Evolutionary conservation across 2,888 invertebrate species (phyloP).

Genomic region (Andrena bucephala): DNA sequence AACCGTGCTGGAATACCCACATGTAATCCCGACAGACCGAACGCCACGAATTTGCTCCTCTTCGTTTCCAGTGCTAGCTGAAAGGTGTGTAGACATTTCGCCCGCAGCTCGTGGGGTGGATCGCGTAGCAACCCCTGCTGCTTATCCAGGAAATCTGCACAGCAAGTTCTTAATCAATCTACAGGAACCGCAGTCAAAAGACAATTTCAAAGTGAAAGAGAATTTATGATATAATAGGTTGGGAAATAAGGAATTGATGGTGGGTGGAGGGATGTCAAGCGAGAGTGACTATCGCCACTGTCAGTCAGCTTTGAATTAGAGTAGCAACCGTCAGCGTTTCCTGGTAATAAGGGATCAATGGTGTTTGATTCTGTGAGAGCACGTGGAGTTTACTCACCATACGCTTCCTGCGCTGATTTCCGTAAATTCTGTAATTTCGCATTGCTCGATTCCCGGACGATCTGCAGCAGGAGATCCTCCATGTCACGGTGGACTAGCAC

Average conservation of each 20-base stretch:
- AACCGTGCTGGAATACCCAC: slow-evolving; percentile 86
- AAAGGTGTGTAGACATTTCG: slow-evolving; percentile 93
- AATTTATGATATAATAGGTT: neutral
- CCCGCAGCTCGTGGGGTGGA: slow-evolving; percentile 93
- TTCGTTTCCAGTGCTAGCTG: slow-evolving; percentile 95
- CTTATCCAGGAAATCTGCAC: slow-evolving; percentile 91
- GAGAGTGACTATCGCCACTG: neutral
- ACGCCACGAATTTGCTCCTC: slow-evolving; percentile 92
- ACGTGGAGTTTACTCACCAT: slow-evolving; percentile 88
- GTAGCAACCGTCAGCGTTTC: neutral
- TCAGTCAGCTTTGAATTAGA: neutral
- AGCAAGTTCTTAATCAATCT: neutral
- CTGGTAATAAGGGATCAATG: fast-evolving
- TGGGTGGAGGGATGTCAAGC: neutral
- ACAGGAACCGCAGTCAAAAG: no score
- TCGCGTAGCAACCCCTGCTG: slow-evolving; percentile 92
- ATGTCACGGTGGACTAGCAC: slow-evolving; percentile 86
- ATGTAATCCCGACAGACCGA: slow-evolving; percentile 95
- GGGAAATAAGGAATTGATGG: neutral
- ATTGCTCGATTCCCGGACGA: slow-evolving; percentile 93
- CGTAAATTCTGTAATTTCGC: slow-evolving; percentile 91
- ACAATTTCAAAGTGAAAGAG: neutral
- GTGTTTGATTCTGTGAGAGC: neutral
- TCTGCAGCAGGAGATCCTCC: slow-evolving; percentile 95
- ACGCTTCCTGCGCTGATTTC: slow-evolving; percentile 94